Percentiles rank a stretch among this genome's conserved stretches.
These are phyloP conservation scores for Menidia menidia DNA, from an alignment of 2,797 vertebrate species.

Conservation along the genomic window DNA sequence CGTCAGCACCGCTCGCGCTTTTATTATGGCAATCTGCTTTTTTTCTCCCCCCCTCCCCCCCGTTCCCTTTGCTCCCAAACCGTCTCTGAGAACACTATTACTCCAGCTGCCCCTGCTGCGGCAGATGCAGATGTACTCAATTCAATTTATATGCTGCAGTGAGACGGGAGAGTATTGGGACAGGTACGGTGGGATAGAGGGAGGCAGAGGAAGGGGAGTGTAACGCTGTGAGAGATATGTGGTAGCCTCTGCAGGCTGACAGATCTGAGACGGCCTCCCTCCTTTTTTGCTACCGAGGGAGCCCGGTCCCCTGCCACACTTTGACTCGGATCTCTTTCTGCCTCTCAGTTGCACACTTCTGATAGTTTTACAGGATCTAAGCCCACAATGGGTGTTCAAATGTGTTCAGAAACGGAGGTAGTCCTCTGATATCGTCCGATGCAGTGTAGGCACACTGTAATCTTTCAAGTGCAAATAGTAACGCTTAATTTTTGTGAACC, in stretches of 20 bases:
- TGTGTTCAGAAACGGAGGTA: conserved; percentile 20
- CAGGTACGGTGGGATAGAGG: conserved; percentile 27
- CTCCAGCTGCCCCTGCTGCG: conserved; percentile 47
- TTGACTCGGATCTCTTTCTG: conserved; percentile 49
- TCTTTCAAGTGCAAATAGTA: background rate
- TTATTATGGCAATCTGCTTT: conserved; percentile 75
- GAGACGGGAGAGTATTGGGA: conserved; percentile 15
- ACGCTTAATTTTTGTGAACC: background rate
- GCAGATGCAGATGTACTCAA: conserved; percentile 68
- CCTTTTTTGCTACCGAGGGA: conserved; percentile 54
- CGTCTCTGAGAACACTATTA: conserved; percentile 62
- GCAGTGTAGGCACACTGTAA: conserved; percentile 13
- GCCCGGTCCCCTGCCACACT: conserved; percentile 33
- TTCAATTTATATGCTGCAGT: conserved; percentile 64
- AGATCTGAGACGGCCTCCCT: conserved; percentile 47
- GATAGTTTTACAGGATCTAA: conserved; percentile 41
- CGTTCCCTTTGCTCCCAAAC: conserved; percentile 38
- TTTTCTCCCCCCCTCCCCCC: conserved; percentile 29
- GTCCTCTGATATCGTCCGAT: conserved; percentile 34
- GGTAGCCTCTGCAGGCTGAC: conserved; percentile 41
- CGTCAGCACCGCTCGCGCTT: conserved; percentile 59
- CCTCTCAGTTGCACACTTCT: conserved; percentile 48
- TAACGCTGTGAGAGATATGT: conserved; percentile 26
- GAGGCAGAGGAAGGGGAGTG: background rate
- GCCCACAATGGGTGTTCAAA: conserved; percentile 26